Conservation (phyloP, 2,797 vertebrate species). For the Rhynchotus rufescens region DNA sequence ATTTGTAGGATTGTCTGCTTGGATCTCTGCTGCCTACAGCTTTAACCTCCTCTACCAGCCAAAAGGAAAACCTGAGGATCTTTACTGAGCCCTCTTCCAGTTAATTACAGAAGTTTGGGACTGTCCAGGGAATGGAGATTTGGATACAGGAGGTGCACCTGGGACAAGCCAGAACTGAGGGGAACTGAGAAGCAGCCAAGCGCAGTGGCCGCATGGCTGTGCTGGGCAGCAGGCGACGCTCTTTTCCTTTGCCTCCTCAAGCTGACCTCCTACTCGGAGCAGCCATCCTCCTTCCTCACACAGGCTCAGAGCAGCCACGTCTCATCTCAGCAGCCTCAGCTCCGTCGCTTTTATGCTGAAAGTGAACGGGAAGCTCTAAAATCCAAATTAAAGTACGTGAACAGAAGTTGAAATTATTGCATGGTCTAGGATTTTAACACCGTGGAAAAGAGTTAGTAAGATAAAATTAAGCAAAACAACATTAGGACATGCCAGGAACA, state of each 20-base stretch:
- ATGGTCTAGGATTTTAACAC: not conserved
- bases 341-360: not conserved
- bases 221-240: not conserved
- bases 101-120: no score
- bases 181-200: no score
- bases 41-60: not conserved
- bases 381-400: not conserved
- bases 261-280: not conserved
- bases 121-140: no score
- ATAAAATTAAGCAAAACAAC: not conserved
- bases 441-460: not conserved
- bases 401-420: not conserved
- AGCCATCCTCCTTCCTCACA: not conserved
- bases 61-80: not conserved
- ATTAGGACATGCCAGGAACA: not conserved
- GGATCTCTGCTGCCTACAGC: not conserved
- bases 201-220: rapidly evolving
- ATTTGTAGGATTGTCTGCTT: not conserved
- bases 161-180: no score
- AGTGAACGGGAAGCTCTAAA: not conserved
- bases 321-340: not conserved
- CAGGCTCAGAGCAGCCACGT: not conserved
- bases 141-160: no score
- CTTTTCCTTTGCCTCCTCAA: not conserved
- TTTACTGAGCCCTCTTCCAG: not conserved